Conservation (phyloP, 2,113 vertebrate genomes). For the Pterocles gutturalis region DNA sequence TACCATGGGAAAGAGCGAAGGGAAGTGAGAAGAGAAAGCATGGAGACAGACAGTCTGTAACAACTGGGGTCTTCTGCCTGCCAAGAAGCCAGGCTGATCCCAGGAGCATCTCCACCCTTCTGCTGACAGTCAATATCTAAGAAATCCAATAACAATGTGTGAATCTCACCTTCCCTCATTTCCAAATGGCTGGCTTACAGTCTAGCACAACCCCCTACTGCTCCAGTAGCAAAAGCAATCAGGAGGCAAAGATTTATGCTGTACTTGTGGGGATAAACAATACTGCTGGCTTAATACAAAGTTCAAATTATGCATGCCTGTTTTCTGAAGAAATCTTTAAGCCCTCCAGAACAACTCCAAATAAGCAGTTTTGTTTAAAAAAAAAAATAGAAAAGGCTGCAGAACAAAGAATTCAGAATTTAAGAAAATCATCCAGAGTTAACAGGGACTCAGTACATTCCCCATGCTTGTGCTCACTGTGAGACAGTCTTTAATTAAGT, state of each 20-base stretch:
- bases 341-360: background rate
- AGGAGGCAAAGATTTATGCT: background rate
- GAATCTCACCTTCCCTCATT: slow-evolving; percentile 38
- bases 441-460: background rate
- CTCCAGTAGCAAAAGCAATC: background rate
- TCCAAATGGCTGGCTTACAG: background rate
- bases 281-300: background rate
- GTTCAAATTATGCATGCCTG: background rate
- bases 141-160: background rate
- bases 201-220: background rate
- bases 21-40: background rate
- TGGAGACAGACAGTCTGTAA: background rate
- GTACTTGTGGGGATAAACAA: background rate
- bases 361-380: background rate
- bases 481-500: background rate
- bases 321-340: background rate
- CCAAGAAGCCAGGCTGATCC: background rate
- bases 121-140: background rate
- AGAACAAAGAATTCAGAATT: background rate
- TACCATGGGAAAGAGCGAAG: background rate
- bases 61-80: background rate
- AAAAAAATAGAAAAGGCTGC: background rate
- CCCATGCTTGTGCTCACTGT: background rate
- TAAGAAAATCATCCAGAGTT: background rate
- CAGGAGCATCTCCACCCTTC: background rate